phyloP scores from a whole-genome alignment of 2,797 vertebrate species.

The Leptatherina wallacei region DNA sequence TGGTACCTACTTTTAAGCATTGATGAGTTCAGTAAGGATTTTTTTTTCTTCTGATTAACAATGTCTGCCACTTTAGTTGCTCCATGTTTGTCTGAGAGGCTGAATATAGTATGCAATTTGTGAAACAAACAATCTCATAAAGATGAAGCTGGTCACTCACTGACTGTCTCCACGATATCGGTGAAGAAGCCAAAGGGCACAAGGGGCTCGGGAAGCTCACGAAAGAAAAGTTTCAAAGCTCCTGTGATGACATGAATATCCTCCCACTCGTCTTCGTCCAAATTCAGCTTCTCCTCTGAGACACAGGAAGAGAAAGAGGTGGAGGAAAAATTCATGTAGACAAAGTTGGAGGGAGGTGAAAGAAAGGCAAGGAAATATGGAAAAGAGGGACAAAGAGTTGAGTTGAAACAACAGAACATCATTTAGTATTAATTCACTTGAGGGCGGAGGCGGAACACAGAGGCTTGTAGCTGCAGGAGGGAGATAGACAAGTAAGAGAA shows the following conservation, averaged over 20 bases:
- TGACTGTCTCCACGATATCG: constrained; percentile 85
- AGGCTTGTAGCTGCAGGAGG: constrained; percentile 56
- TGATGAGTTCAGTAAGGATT: not conserved
- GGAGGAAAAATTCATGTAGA: constrained; percentile 28
- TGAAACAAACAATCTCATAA: not conserved
- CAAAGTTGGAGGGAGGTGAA: constrained; percentile 34
- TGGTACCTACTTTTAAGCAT: not conserved
- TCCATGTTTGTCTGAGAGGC: not conserved
- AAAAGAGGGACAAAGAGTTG: constrained; percentile 25
- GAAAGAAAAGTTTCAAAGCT: constrained; percentile 93
- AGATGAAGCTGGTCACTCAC: constrained; percentile 80
- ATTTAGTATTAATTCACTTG: constrained; percentile 33
- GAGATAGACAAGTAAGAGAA: constrained; percentile 47
- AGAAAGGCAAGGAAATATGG: constrained; percentile 3
- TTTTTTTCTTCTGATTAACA: not conserved
- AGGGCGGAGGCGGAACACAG: constrained; percentile 36
- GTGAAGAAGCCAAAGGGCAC: constrained; percentile 85
- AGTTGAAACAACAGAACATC: constrained; percentile 13
- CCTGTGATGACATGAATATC: constrained; percentile 93
- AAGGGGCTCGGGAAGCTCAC: constrained; percentile 92
- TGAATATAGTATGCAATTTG: not conserved
- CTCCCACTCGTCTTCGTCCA: constrained; percentile 90
- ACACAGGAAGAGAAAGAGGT: not conserved
- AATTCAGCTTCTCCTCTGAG: constrained; percentile 88
- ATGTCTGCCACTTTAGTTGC: not conserved